Percentiles rank a stretch among this genome's conserved stretches.
Conservation (phyloP, 2,888 invertebrate genomes). For the Tanaodytes sp. region DNA sequence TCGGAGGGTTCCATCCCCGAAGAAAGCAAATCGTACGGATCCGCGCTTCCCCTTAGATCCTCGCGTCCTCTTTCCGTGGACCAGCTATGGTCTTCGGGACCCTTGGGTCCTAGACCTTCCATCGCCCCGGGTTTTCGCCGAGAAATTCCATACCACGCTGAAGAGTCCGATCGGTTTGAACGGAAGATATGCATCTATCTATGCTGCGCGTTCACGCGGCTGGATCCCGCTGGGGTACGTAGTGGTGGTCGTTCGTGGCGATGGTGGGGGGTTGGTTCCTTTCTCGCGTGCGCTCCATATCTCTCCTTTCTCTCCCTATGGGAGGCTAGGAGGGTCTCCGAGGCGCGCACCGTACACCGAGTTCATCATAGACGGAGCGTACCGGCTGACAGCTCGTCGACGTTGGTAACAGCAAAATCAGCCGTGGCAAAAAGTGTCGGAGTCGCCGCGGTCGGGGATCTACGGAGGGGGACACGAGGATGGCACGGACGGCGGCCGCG, state of each 20-base stretch:
- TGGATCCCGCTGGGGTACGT: constrained; percentile 55
- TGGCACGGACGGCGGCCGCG: not conserved
- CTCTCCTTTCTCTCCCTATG: constrained; percentile 61
- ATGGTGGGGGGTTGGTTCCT: constrained; percentile 62
- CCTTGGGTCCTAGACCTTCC: too few species aligned
- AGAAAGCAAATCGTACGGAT: constrained; percentile 10
- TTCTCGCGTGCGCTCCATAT: constrained; percentile 55
- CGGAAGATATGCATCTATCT: constrained; percentile 13
- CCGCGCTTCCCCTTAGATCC: too few species aligned
- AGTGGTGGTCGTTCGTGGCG: constrained; percentile 59
- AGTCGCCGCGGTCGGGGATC: constrained; percentile 22
- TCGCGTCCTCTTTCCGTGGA: too few species aligned
- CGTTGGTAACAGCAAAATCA: constrained; percentile 58
- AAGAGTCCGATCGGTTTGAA: constrained; percentile 1
- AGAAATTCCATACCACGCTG: not conserved
- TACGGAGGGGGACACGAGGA: constrained; percentile 28
- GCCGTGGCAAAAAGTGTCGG: constrained; percentile 55
- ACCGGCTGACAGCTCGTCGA: constrained; percentile 67
- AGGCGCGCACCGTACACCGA: constrained; percentile 67
- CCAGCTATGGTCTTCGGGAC: too few species aligned
- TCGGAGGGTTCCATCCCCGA: constrained; percentile 50
- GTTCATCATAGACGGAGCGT: constrained; percentile 69
- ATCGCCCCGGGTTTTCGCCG: too few species aligned
- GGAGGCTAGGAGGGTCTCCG: constrained; percentile 63
- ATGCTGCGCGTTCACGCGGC: constrained; percentile 27